These are phyloP conservation scores for Cremastobaeus sp. DNA, from an alignment of 2,888 invertebrate genomes.

Conservation along the genomic window DNA sequence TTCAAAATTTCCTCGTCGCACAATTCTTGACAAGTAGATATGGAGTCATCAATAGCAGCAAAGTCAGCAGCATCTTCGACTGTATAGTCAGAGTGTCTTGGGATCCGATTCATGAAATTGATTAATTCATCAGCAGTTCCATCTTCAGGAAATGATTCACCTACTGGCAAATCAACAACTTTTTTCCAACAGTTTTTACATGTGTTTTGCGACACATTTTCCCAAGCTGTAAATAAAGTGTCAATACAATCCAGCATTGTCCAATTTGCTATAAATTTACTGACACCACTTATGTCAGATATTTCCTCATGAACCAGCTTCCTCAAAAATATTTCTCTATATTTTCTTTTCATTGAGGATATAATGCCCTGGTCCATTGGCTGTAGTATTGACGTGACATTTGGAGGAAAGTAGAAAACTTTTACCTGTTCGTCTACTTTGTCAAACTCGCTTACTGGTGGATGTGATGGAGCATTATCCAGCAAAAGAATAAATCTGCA, in stretches of 20 bases:
- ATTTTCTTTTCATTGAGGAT: neutral
- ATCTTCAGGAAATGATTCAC: too few relatives aligned
- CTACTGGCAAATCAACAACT: neutral
- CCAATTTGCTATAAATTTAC: conserved; percentile 2
- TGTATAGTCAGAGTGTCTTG: too few relatives aligned
- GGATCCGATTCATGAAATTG: too few relatives aligned
- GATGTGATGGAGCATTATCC: conserved; percentile 18
- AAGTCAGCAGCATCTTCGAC: too few relatives aligned
- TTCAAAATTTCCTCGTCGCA: too few relatives aligned
- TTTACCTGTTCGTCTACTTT: conserved; percentile 5
- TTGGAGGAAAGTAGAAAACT: conserved; percentile 27
- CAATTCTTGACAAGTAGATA: too few relatives aligned
- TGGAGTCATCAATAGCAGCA: too few relatives aligned
- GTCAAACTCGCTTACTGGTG: neutral
- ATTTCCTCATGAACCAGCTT: neutral
- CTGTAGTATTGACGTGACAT: conserved; percentile 18
- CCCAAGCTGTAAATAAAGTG: neutral
- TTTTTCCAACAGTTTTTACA: neutral
- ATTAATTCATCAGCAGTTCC: too few relatives aligned
- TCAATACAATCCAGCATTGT: neutral
- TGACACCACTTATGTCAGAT: neutral
- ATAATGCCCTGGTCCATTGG: conserved; percentile 27
- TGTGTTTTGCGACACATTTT: neutral
- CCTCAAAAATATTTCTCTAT: neutral
- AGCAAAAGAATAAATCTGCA: conserved; percentile 6